Evolutionary conservation across 2,113 vertebrate genomes (phyloP).

Genomic region (Corythornis vintsioides): DNA sequence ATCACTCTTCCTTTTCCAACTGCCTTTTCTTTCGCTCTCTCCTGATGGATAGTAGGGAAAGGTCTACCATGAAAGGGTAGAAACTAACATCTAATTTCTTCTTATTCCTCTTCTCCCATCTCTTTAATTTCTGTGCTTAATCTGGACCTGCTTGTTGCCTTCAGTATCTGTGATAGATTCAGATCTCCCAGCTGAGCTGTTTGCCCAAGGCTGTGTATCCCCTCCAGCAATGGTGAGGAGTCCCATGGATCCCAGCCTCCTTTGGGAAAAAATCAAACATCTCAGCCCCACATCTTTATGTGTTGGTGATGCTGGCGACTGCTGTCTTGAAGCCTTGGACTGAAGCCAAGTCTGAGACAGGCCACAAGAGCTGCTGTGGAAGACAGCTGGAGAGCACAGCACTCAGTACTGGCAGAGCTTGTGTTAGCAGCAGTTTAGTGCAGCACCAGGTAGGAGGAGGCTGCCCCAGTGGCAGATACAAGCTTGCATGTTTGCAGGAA

Average conservation of each 20-base stretch:
- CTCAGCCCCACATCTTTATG: rapidly evolving
- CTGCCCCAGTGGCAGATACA: neutral
- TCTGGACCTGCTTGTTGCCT: neutral
- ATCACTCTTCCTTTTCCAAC: neutral
- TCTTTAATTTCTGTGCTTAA: neutral
- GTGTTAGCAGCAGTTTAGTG: neutral
- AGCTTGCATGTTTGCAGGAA: neutral
- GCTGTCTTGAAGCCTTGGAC: neutral
- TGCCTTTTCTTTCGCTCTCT: neutral
- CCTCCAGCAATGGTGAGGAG: neutral
- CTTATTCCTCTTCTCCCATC: neutral
- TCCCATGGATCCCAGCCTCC: neutral
- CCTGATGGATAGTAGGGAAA: neutral
- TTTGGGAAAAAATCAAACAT: neutral
- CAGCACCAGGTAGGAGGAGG: neutral
- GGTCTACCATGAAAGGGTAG: neutral
- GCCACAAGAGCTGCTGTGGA: neutral
- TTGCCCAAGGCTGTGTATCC: neutral
- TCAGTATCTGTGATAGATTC: neutral
- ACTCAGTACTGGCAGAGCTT: neutral
- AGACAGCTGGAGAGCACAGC: neutral
- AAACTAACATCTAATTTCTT: neutral
- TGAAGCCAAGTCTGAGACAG: neutral
- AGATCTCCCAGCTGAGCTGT: neutral
- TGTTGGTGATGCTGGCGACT: neutral